Conservation (phyloP, 2,113 vertebrate genomes). For the Camelus bactrianus region DNA sequence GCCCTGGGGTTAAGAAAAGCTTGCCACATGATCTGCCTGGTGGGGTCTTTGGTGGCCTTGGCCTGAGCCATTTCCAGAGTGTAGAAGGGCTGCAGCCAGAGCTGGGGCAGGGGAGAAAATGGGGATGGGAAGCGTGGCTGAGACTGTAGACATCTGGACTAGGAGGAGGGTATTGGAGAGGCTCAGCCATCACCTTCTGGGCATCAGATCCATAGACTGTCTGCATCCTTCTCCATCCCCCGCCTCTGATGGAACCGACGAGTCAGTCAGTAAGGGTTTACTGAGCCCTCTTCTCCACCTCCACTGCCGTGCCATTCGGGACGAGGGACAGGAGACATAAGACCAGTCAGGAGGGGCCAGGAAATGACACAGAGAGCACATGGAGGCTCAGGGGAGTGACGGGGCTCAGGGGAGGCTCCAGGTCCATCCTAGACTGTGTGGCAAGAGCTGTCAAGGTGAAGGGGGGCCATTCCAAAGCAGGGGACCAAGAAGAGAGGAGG, state of each 20-base stretch:
- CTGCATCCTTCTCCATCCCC: not conserved
- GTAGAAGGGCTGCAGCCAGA: not conserved
- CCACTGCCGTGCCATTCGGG: not conserved
- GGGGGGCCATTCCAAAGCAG: not conserved
- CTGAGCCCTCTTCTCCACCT: not conserved
- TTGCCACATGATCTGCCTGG: not conserved
- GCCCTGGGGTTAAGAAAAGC: not conserved
- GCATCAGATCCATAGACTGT: no score
- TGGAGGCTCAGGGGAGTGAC: not conserved
- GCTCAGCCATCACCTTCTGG: not conserved
- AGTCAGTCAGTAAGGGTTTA: not conserved
- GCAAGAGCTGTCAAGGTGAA: not conserved
- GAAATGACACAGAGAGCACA: not conserved
- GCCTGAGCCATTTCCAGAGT: not conserved
- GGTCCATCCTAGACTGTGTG: not conserved
- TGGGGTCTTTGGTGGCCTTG: not conserved
- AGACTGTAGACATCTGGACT: not conserved
- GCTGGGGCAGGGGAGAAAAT: not conserved
- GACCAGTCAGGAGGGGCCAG: not conserved
- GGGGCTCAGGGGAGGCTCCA: not conserved
- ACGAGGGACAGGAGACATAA: not conserved
- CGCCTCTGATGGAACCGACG: accelerated
- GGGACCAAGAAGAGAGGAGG: not conserved
- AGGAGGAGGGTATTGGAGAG: not conserved
- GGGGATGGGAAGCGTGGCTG: not conserved